These are phyloP conservation scores for Myrmecobius fasciatus DNA, from an alignment of 2,113 vertebrate genomes.

Conservation along the genomic window DNA sequence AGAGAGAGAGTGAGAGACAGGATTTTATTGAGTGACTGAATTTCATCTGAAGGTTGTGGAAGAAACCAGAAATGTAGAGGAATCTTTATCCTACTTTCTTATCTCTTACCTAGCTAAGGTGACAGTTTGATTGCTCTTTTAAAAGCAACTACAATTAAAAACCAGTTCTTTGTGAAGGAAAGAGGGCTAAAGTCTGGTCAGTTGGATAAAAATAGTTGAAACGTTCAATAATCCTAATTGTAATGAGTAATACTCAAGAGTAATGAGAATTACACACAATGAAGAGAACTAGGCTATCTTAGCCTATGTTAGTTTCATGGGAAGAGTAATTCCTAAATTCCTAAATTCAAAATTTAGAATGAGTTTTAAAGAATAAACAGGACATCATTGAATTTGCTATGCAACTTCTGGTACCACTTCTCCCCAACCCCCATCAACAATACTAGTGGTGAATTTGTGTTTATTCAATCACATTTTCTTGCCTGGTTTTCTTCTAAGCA, in stretches of 20 bases:
- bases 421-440: not conserved
- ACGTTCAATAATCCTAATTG: not conserved
- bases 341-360: not conserved
- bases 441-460: not conserved
- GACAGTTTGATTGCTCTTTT: constrained; percentile 69
- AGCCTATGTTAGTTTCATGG: not conserved
- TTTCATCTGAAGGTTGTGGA: constrained; percentile 78
- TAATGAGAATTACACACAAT: not conserved
- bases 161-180: constrained; percentile 22
- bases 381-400: not conserved
- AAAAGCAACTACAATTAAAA: constrained; percentile 44
- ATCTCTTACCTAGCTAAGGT: constrained; percentile 69
- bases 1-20: constrained; percentile 57
- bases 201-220: constrained; percentile 58
- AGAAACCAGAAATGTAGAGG: constrained; percentile 76
- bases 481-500: not conserved
- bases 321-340: no score
- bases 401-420: not conserved
- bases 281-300: not conserved
- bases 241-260: not conserved
- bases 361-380: constrained; percentile 1
- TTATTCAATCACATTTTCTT: not conserved
- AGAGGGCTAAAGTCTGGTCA: constrained; percentile 11
- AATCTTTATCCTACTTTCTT: constrained; percentile 77
- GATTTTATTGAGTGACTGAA: constrained; percentile 77